Base-by-base conservation (phyloP, 1,140 invertebrate species). In the Armadillidium nasatum region DNA sequence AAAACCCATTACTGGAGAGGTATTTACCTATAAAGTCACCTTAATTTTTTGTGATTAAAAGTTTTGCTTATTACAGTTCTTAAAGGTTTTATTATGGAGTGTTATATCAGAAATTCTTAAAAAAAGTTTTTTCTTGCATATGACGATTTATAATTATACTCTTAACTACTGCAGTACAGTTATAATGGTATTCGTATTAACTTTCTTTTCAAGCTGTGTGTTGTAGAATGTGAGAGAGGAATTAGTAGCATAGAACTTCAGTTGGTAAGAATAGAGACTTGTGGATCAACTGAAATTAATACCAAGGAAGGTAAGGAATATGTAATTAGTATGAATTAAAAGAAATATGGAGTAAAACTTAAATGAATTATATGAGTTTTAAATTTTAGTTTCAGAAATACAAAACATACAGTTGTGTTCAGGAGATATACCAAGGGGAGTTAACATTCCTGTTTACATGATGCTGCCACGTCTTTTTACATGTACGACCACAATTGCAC, bases 181-280 rank as follows among this genome's bases (percentile, higher is more conserved):
- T 33, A 33, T 33, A 33, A 33, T n/a, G n/a, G n/a, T 3, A 33
- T 33, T 33, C 33, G 2, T 60, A 60, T 4, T 60, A 60, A 84
- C 72, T 76, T 76, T 43, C 80, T 76, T 84, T 85, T 15, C 33
- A 81, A 91, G 89, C 82, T 93, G 15, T 85, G 87, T 43, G 88
- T 94, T 22, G 90, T 94, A 83, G 85, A 89, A 73, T 92, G 91
- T 83, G 90, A 91, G 80, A 87, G 90, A 44, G 87, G 89, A 1
- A 94, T 98, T 71, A 95, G 95, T 83, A 97, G 94, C 0, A 92
- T 98, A 77, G 96, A 98, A 85, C 84, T 98, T 75, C 96, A 98
- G 84, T 86, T 98, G 67, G 93, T 97, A 0, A 87, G 96, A 71
- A 94, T 98, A 4, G 96, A 98, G 85, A 97, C 95, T 0, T 97